These are phyloP conservation scores for Eupsilia transversa DNA, from an alignment of 2,888 invertebrate species.

Conservation along the genomic window DNA sequence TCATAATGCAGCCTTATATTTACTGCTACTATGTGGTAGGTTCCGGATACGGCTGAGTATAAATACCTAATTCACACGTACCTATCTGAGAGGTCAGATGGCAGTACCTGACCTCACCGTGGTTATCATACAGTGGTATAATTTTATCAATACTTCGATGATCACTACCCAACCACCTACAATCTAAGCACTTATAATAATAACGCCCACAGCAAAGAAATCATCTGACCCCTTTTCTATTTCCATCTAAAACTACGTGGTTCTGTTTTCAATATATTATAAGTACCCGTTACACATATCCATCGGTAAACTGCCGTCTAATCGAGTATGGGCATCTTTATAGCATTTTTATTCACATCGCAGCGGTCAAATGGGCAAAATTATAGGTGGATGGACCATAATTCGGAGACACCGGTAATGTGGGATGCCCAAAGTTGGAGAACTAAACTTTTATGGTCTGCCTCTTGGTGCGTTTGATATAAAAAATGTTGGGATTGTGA, in stretches of 20 bases:
- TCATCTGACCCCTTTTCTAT: constrained; percentile 11
- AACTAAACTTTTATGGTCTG: constrained; percentile 42
- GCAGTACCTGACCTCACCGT: neutral
- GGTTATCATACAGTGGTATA: neutral
- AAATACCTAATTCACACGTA: constrained; percentile 24
- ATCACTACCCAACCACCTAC: neutral
- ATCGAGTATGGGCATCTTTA: constrained; percentile 56
- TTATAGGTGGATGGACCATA: constrained; percentile 52
- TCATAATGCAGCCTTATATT: neutral
- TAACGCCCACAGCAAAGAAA: constrained; percentile 24
- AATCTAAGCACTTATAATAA: neutral
- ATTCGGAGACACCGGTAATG: constrained; percentile 43
- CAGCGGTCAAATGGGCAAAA: constrained; percentile 52
- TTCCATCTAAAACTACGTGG: neutral
- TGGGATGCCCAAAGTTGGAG: constrained; percentile 34
- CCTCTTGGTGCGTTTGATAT: constrained; percentile 39
- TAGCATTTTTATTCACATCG: constrained; percentile 58
- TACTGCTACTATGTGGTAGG: neutral
- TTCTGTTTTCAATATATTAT: constrained; percentile 29
- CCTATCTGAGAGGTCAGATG: constrained; percentile 18
- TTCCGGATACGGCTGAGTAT: neutral
- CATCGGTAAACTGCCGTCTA: constrained; percentile 21
- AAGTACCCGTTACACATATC: constrained; percentile 32
- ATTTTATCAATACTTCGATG: neutral
- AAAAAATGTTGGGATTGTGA: constrained; percentile 50